phyloP scores from a whole-genome alignment of 1,140 invertebrate species.

The Ostrea edulis region DNA sequence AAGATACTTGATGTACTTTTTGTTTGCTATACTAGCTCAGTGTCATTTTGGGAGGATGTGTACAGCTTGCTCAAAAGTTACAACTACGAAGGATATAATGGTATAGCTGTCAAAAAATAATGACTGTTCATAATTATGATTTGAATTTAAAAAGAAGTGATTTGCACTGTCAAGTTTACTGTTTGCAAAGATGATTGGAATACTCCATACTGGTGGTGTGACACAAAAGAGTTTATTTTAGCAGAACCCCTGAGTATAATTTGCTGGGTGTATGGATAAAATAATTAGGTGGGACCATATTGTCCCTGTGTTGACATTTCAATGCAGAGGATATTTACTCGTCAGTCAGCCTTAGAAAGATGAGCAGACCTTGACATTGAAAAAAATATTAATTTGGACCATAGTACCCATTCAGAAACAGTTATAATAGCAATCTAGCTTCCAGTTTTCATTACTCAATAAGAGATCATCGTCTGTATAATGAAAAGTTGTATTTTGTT shows the following conservation, averaged over 20 bases:
- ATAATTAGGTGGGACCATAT: conserved; percentile 15
- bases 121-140: not conserved
- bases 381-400: not conserved
- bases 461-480: not conserved
- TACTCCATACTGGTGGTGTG: not conserved
- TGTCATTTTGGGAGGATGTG: no score
- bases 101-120: no score
- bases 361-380: not conserved
- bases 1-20: no score
- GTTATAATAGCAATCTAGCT: not conserved
- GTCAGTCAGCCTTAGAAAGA: not conserved
- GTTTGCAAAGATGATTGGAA: not conserved
- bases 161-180: not conserved
- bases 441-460: not conserved
- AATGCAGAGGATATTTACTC: not conserved
- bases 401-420: not conserved
- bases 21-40: no score
- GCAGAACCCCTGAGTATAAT: not conserved
- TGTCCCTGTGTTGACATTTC: conserved; percentile 21
- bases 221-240: not conserved
- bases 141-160: no score
- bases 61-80: no score
- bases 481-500: not conserved
- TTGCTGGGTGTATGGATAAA: not conserved
- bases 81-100: no score